phyloP scores from a whole-genome alignment of 2,797 vertebrate genomes.

The Eulemur mongoz region DNA sequence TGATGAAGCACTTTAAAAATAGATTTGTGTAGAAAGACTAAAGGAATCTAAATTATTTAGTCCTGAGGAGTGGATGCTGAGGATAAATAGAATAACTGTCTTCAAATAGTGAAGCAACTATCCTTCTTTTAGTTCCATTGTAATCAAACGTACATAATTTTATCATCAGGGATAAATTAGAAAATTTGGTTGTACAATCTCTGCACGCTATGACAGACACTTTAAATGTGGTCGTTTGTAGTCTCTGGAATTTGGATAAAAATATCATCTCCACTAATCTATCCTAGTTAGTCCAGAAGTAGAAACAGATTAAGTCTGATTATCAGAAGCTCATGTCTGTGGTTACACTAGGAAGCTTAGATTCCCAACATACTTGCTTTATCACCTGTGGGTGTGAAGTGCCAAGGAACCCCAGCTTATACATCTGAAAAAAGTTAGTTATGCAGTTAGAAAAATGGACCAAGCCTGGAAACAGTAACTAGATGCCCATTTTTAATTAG shows the following conservation, averaged over 20 bases:
- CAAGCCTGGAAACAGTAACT: neutral
- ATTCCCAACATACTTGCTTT: neutral
- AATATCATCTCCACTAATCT: neutral
- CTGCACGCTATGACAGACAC: neutral
- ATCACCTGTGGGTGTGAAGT: neutral
- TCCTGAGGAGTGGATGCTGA: neutral
- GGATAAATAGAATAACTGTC: neutral
- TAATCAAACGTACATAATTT: neutral
- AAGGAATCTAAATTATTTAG: slow-evolving; percentile 51
- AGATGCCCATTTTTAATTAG: neutral
- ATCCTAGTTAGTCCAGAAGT: neutral
- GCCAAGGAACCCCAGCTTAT: neutral
- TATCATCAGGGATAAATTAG: neutral
- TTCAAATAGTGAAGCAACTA: neutral
- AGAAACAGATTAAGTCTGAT: neutral
- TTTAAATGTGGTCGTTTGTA: neutral
- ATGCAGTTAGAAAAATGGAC: neutral
- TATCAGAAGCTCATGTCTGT: neutral
- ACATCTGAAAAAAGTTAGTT: neutral
- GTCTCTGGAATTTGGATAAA: neutral
- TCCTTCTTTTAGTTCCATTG: neutral
- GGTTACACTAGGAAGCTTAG: neutral
- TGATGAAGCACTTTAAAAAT: slow-evolving; percentile 38
- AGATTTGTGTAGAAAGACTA: neutral
- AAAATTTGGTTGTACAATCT: neutral